phyloP scores from a whole-genome alignment of 2,888 invertebrate genomes.

The Rutpela maculata region DNA sequence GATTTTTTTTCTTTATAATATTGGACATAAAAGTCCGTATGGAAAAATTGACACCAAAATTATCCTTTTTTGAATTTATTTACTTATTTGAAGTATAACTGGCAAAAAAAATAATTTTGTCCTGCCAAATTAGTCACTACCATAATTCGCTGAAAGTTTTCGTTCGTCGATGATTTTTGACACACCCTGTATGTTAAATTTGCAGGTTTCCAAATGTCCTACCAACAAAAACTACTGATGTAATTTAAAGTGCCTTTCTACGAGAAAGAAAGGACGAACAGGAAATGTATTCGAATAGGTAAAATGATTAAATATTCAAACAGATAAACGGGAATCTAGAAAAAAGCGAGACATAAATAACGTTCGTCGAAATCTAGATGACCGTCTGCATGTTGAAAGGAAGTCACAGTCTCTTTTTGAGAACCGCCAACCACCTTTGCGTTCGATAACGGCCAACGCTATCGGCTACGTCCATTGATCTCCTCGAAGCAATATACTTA shows the following conservation, averaged over 20 bases:
- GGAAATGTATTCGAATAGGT: background rate
- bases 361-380: slow-evolving; percentile 37
- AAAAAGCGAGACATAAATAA: slow-evolving; percentile 20
- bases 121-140: too few species aligned
- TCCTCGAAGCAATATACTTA: slow-evolving; percentile 69
- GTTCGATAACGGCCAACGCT: slow-evolving; percentile 52
- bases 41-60: too few species aligned
- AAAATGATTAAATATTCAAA: background rate
- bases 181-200: background rate
- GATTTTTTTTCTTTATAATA: too few species aligned
- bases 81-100: too few species aligned
- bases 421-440: slow-evolving; percentile 43
- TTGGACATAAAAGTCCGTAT: too few species aligned
- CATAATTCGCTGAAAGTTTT: too few species aligned
- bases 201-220: background rate
- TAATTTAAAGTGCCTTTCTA: background rate
- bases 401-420: slow-evolving; percentile 45
- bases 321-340: background rate
- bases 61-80: too few species aligned
- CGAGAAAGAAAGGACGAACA: background rate
- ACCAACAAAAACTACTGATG: background rate
- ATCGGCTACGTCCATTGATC: slow-evolving; percentile 67
- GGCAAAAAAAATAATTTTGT: too few species aligned
- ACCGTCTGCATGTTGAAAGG: slow-evolving; percentile 44
- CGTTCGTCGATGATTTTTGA: too few species aligned